Conservation (phyloP, 2,797 vertebrate species). For the Huso huso region DNA sequence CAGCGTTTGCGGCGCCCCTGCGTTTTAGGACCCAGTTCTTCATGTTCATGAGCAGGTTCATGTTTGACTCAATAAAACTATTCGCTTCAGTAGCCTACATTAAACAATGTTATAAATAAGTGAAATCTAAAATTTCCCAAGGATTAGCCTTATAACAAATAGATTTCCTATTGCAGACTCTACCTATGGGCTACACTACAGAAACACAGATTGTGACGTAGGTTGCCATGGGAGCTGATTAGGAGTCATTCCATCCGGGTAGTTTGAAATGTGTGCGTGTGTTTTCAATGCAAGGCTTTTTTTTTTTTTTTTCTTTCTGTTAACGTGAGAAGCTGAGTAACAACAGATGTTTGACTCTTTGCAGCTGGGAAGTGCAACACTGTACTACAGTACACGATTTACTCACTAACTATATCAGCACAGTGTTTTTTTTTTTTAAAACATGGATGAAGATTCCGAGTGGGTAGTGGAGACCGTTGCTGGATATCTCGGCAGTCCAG, state of each 20-base stretch:
- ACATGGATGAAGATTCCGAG: constrained; percentile 54
- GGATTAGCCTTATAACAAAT: no score
- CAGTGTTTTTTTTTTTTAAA: not conserved
- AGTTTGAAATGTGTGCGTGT: constrained; percentile 36
- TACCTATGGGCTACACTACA: no score
- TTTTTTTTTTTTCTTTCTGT: not conserved
- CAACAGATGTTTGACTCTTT: constrained; percentile 30
- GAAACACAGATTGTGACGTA: constrained; percentile 37
- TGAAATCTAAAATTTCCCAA: no score
- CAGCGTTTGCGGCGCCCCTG: no score
- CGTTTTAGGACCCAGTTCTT: no score
- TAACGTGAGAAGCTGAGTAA: not conserved
- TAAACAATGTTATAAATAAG: no score
- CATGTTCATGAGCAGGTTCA: no score
- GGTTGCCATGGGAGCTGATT: constrained; percentile 51
- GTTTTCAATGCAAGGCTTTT: constrained; percentile 16
- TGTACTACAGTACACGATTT: constrained; percentile 13
- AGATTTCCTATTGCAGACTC: no score
- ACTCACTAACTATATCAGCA: constrained; percentile 15
- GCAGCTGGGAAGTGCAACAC: constrained; percentile 7
- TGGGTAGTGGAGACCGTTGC: constrained; percentile 92
- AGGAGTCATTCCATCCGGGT: constrained; percentile 40
- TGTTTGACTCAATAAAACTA: no score
- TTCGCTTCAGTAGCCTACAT: no score
- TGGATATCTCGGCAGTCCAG: constrained; percentile 79